Conservation (phyloP, 2,888 invertebrate genomes). For the Eueremaeus valkanovi region DNA sequence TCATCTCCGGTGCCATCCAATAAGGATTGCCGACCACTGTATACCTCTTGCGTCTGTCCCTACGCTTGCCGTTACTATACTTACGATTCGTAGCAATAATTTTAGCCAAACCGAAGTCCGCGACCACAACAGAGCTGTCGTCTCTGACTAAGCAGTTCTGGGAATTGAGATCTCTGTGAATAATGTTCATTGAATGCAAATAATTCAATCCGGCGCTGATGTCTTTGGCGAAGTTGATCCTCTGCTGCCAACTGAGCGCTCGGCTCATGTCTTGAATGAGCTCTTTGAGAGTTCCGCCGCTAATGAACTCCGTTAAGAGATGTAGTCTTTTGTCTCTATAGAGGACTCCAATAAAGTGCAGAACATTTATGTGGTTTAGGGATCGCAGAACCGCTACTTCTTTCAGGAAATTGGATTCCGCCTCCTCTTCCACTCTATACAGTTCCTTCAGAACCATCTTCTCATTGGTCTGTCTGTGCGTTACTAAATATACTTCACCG, state of each 20-base stretch:
- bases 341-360: conserved; percentile 84
- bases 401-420: conserved; percentile 87
- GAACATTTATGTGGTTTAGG: conserved; percentile 80
- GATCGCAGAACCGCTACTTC: conserved; percentile 91
- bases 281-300: conserved; percentile 83
- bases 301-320: conserved; percentile 85
- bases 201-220: conserved; percentile 86
- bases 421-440: conserved; percentile 87
- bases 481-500: conserved; percentile 67
- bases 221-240: conserved; percentile 81
- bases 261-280: conserved; percentile 70
- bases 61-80: conserved; percentile 50
- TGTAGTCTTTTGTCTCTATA: conserved; percentile 88
- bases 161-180: conserved; percentile 90
- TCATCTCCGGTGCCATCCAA: conserved; percentile 99
- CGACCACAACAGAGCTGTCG: conserved; percentile 88
- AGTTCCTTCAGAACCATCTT: conserved; percentile 94
- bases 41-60: conserved; percentile 76
- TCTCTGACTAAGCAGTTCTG: conserved; percentile 88
- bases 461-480: conserved; percentile 81
- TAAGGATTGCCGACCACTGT: conserved; percentile 96
- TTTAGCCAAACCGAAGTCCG: conserved; percentile 89
- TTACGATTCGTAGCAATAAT: conserved; percentile 50
- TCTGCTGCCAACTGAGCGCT: conserved; percentile 70
- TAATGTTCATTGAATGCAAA: conserved; percentile 88